Conservation (phyloP, 1,140 invertebrate genomes). For the Drosophila pandora region DNA sequence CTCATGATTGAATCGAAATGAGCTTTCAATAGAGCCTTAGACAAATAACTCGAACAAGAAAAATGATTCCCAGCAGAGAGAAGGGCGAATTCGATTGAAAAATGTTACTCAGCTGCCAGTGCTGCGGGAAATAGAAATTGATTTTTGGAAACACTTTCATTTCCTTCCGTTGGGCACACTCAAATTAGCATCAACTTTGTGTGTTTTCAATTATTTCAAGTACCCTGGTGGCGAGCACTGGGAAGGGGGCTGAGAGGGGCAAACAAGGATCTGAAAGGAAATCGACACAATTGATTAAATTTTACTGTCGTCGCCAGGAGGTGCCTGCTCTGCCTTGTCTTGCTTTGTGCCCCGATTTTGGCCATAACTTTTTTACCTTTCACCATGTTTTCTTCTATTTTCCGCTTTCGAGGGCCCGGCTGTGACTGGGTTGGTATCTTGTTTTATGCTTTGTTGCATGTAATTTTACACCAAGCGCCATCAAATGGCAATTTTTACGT, state of each 20-base stretch:
- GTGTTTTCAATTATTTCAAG: conserved; percentile 60
- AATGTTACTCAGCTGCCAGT: conserved; percentile 1
- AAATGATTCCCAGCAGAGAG: neutral
- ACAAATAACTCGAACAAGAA: neutral
- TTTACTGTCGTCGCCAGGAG: conserved; percentile 58
- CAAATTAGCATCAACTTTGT: conserved; percentile 61
- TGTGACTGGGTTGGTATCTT: conserved; percentile 4
- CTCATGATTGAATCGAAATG: conserved; percentile 20
- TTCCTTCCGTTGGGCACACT: conserved; percentile 38
- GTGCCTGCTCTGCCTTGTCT: conserved; percentile 55
- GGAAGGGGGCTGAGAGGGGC: neutral
- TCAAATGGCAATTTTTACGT: conserved; percentile 76
- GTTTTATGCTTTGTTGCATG: conserved; percentile 46
- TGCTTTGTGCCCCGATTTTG: conserved; percentile 30
- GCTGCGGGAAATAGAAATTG: conserved; percentile 32
- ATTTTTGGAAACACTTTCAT: conserved; percentile 36
- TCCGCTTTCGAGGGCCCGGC: conserved; percentile 5
- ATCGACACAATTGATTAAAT: conserved; percentile 72
- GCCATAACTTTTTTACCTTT: conserved; percentile 26
- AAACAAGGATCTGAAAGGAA: conserved; percentile 22
- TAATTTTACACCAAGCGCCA: conserved; percentile 55
- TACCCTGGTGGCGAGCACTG: conserved; percentile 5
- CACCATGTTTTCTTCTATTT: conserved; percentile 19
- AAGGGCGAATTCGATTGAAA: conserved; percentile 8
- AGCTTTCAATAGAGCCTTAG: conserved; percentile 11